A percentile compares a stretch with the other conserved stretches of the same genome.
These are phyloP conservation scores for Lonchura striata DNA, from an alignment of 2,113 vertebrate species.

Conservation along the genomic window DNA sequence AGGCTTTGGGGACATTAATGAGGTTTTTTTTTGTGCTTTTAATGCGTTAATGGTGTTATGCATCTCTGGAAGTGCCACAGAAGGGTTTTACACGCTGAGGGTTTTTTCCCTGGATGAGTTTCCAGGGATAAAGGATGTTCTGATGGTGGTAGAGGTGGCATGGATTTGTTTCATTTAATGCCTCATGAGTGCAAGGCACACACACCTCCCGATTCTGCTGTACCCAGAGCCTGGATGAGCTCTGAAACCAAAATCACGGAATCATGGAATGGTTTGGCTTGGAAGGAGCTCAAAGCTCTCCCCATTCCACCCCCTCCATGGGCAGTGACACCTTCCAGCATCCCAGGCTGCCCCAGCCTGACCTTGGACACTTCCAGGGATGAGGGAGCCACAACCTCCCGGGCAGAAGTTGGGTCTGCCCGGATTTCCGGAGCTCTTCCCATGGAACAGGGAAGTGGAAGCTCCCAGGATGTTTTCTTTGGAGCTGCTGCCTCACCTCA, in stretches of 20 bases:
- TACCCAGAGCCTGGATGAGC: not conserved
- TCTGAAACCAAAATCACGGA: not conserved
- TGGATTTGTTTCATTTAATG: not conserved
- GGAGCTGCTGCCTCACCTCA: not conserved
- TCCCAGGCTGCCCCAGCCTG: not conserved
- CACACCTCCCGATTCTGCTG: not conserved
- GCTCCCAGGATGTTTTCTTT: not conserved
- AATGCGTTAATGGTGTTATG: not conserved
- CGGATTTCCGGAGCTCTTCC: fast-evolving
- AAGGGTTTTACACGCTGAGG: fast-evolving
- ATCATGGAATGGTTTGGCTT: not conserved
- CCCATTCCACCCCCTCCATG: not conserved
- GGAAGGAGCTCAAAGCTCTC: not conserved
- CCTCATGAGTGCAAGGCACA: not conserved
- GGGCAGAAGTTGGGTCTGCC: not conserved
- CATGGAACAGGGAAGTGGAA: fast-evolving
- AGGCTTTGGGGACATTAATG: not conserved
- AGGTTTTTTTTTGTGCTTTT: not conserved
- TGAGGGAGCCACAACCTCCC: not conserved
- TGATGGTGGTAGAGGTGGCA: fast-evolving
- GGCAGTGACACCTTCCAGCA: not conserved
- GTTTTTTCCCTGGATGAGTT: not conserved
- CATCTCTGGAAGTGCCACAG: not conserved
- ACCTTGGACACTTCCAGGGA: not conserved
- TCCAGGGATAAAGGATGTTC: not conserved